Conservation (phyloP, 2,888 invertebrate species). For the Lathronympha strigana region DNA sequence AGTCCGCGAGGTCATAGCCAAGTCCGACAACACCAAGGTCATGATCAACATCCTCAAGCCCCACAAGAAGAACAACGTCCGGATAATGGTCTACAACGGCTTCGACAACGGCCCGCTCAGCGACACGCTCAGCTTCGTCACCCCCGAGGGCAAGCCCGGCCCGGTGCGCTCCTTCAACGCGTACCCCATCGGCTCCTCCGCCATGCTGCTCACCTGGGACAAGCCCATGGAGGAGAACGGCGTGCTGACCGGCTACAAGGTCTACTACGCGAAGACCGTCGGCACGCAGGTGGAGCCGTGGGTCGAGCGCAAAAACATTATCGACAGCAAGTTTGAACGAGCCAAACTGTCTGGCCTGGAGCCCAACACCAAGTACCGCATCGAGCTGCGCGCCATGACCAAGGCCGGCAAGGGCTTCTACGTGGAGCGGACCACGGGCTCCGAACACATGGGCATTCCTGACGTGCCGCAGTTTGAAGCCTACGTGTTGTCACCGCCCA, state of each 20-base stretch:
- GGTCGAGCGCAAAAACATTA: constrained; percentile 90
- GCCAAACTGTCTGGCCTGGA: constrained; percentile 94
- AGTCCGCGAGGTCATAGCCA: constrained; percentile 91
- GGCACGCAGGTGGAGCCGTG: constrained; percentile 85
- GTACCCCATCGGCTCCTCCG: constrained; percentile 94
- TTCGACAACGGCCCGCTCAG: constrained; percentile 96
- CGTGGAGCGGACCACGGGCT: constrained; percentile 90
- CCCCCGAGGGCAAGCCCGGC: constrained; percentile 96
- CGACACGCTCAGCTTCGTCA: constrained; percentile 91
- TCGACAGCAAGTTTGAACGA: constrained; percentile 90
- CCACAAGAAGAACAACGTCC: constrained; percentile 93
- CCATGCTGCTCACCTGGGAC: constrained; percentile 95
- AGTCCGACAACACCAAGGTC: constrained; percentile 89
- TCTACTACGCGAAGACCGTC: constrained; percentile 93
- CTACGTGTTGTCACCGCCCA: no score
- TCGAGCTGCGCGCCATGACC: constrained; percentile 94
- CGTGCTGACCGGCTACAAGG: constrained; percentile 94
- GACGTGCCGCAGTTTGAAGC: no score
- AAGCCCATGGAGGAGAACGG: constrained; percentile 97
- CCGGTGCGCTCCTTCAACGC: constrained; percentile 93
- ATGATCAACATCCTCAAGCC: constrained; percentile 94
- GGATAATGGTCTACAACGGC: constrained; percentile 95
- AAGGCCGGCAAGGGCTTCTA: constrained; percentile 93
- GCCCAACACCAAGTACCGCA: constrained; percentile 94
- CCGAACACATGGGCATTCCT: constrained; percentile 71